Base-by-base conservation (phyloP, 2,113 vertebrate species). In the Salvelinus fontinalis region DNA sequence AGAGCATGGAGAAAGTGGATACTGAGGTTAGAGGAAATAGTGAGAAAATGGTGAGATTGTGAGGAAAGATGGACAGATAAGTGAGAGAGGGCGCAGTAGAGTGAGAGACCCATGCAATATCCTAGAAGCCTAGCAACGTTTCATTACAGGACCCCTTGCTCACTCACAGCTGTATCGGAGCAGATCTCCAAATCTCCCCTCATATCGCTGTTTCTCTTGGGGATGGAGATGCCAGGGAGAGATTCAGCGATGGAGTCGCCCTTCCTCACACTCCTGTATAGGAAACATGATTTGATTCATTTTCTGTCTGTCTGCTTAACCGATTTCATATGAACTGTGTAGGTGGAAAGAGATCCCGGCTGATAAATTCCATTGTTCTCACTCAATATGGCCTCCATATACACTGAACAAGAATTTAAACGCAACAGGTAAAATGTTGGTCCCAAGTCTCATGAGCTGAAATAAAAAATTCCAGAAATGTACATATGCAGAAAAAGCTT, bases 311-410 rank as follows among this genome's bases (percentile, higher is more conserved):
- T 89, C 89, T 87, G 92, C 84, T 78, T 79, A 89, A 85, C 79
- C 85, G 86, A 92, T 90, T 92, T 93, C 92, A 94, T 93, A 95
- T 95, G 94, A 94, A 93, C 93, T 92, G 90, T 88, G 90, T 87
- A 92, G 93, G 92, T 93, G 90, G 88, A 93, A 92, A 92, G 91
- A 75, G 87, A 94, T 92, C 92, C 88, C 86, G 16, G 90, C 88
- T 93, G 92, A 94, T 95, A 92, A 94, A 94, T 93, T 88, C 91
- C 85, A 88, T 78, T 89, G 92, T 89, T 90, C 83, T 85, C 29
- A 76, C 31, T 76, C 67, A 68, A n/a, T 51, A 67, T 20, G 34
- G 44, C 31, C 34, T 20, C 11, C 68, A 44, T 18, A n/a, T 26
- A 16, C 72, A 11, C 9, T 44, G 39, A 44, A 44, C 39, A 9